phyloP scores from a whole-genome alignment of 2,888 invertebrate genomes.

The Drosophila koepferae region DNA sequence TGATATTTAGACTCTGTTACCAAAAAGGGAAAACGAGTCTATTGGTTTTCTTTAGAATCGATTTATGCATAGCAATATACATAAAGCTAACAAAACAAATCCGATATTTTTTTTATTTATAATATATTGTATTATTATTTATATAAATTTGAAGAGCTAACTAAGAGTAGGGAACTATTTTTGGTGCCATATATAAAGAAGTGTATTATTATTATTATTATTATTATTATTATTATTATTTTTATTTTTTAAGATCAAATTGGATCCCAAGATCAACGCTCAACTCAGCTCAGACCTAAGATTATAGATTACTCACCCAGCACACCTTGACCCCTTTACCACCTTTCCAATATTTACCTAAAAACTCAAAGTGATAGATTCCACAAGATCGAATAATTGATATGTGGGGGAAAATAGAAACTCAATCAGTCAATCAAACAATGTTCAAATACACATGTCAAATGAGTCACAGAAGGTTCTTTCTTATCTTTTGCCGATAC shows the following conservation, averaged over 20 bases:
- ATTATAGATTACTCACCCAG: background rate
- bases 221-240: background rate
- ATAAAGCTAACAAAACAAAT: too few relatives aligned
- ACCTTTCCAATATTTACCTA: background rate
- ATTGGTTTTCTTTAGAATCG: too few relatives aligned
- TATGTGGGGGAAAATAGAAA: background rate
- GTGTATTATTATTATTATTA: background rate
- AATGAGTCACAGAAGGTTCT: slow-evolving; percentile 27
- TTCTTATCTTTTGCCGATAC: slow-evolving; percentile 2
- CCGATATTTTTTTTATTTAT: background rate
- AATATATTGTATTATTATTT: background rate
- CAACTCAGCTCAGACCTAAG: too few relatives aligned
- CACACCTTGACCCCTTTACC: slow-evolving; percentile 4
- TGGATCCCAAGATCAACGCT: background rate
- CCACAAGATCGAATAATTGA: background rate
- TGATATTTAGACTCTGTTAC: too few relatives aligned
- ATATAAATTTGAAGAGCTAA: background rate
- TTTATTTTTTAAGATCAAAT: background rate
- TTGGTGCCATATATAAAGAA: background rate
- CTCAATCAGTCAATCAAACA: slow-evolving; percentile 36
- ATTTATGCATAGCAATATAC: too few relatives aligned
- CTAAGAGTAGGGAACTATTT: background rate
- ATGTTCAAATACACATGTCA: slow-evolving; percentile 19
- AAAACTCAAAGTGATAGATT: slow-evolving; percentile 3
- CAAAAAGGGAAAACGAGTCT: too few relatives aligned